Evolutionary conservation across 2,797 vertebrate species (phyloP), one percentile per base, ranked within the genome.

Genomic region (Clarias platycephalus): DNA sequence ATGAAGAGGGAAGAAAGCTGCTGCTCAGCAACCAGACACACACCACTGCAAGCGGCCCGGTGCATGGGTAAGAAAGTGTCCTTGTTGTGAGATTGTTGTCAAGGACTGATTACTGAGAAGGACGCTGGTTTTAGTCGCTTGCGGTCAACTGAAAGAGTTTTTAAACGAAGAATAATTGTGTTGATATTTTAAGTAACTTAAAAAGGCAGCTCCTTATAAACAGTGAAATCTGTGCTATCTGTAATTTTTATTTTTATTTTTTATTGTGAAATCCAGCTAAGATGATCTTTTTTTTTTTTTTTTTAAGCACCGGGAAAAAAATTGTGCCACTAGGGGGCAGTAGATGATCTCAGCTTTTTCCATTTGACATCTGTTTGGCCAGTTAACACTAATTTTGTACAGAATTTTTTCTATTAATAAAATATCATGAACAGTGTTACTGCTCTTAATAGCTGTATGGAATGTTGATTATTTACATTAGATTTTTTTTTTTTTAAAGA

Each of bases 1-100:
- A 97, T 0, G 97, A 98, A 91, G 94, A 96, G 64, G 97, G 96
- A 24, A 92, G 95, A 1, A 91, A 91, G 82, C 84, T 95, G 72
- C 93, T 98, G 85, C 90, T 94, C 68, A 90, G 89, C 26, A 72
- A 79, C 82, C 49, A 85, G 81, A 71, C 75, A 67, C 37, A 75
- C 28, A 78, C 53, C 71, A 53, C 53, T 44, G 62, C 64, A 82
- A 53, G 78, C 31, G 64, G 70, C 70, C n/a, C 22, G 22, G 4
- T 57, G 4, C 62, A 72, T 37, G 77, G 79, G 88, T 86, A 31
- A 58, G 86, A 53, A 66, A 49, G 4, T 22, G 40, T 31, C 37
- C 5, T 49, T 0, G 13, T 24, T 3, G 6, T 62, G 20, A 78
- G 22, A n/a, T 31, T 12, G 1, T 13, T 55, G 53, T 31, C 28